Conservation (phyloP, 2,888 invertebrate genomes). For the Perdita meconis region DNA sequence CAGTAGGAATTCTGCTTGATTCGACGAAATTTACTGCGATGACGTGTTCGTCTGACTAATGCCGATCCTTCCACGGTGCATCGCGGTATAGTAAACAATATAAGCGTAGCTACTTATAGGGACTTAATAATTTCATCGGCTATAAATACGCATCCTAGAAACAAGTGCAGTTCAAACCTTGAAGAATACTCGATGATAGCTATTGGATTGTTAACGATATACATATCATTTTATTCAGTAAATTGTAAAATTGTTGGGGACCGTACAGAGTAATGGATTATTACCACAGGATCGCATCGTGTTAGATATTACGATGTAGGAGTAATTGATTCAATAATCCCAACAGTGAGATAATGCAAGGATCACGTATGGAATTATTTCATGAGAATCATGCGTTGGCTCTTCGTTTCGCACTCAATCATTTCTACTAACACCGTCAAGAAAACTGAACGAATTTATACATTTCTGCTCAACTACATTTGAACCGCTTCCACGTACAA, state of each 20-base stretch:
- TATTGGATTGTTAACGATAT: slow-evolving; percentile 21
- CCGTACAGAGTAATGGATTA: slow-evolving; percentile 2
- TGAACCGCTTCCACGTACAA: neutral
- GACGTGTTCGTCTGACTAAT: neutral
- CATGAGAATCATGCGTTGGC: too few species aligned
- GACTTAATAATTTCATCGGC: too few species aligned
- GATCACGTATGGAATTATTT: too few species aligned
- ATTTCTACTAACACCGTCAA: too few species aligned
- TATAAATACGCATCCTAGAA: too few species aligned
- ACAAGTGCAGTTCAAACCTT: neutral
- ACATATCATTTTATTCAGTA: slow-evolving; percentile 53
- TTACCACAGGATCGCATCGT: too few species aligned
- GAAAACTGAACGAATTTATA: too few species aligned
- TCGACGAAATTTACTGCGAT: slow-evolving; percentile 8
- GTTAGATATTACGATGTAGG: too few species aligned
- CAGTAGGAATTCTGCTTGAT: neutral
- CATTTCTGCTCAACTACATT: neutral
- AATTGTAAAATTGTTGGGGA: slow-evolving; percentile 53
- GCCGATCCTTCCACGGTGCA: neutral
- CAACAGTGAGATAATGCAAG: slow-evolving; percentile 11
- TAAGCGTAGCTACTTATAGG: neutral
- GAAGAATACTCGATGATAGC: neutral
- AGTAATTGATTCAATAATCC: neutral
- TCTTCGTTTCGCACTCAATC: too few species aligned
- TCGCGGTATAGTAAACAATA: neutral